A percentile compares a stretch with the other conserved stretches of the same genome.
Conservation (phyloP, 2,888 invertebrate species). For the Reticulitermes lucifugus region DNA sequence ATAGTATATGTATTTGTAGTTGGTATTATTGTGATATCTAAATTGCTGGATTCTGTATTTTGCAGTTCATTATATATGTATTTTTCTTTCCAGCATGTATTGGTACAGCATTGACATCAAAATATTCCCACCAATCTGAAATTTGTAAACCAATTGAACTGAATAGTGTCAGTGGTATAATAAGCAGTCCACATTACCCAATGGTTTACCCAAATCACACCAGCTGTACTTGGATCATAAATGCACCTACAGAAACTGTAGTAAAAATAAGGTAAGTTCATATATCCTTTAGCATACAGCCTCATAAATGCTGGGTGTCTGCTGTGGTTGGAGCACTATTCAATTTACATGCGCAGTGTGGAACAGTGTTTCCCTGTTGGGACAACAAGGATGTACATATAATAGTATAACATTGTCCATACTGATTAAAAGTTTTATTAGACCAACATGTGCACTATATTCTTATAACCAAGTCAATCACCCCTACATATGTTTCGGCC, state of each 20-base stretch:
- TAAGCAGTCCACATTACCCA: conserved; percentile 57
- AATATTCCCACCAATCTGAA: conserved; percentile 29
- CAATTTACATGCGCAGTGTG: too few relatives aligned
- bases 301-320: too few relatives aligned
- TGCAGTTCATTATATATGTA: neutral
- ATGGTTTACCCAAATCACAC: conserved; percentile 54
- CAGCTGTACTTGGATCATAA: conserved; percentile 57
- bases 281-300: too few relatives aligned
- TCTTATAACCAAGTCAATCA: too few relatives aligned
- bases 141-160: conserved; percentile 33
- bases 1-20: too few relatives aligned
- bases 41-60: neutral
- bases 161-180: conserved; percentile 53
- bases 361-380: too few relatives aligned
- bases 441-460: too few relatives aligned
- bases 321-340: too few relatives aligned
- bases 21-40: neutral
- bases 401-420: too few relatives aligned
- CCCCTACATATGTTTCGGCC: too few relatives aligned
- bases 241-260: conserved; percentile 55
- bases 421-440: too few relatives aligned
- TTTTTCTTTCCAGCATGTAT: neutral
- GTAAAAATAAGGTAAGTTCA: conserved; percentile 55
- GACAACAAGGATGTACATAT: too few relatives aligned
- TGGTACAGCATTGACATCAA: conserved; percentile 4